Evolutionary conservation across 2,113 vertebrate genomes (phyloP), one percentile per base, ranked within the genome.

Genomic region (Rhombomys opimus): DNA sequence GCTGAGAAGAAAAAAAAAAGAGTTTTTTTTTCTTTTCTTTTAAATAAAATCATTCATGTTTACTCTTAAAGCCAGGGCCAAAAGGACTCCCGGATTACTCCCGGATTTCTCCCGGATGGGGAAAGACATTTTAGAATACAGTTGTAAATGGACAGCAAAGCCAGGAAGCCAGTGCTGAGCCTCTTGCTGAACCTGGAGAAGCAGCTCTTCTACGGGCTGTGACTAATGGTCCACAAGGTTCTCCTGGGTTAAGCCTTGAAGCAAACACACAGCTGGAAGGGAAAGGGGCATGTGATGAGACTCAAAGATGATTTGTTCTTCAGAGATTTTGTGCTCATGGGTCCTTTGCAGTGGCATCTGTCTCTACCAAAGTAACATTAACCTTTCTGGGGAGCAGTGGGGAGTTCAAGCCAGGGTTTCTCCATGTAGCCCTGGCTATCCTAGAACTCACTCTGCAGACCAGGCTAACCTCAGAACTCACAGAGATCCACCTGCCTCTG

Each of bases 121-220:
- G n/a, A 94, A 97, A 68, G 8, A 22, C 59, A 94, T 93, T 87
- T 95, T 80, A 94, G 95, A 95, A 88, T 67, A 27, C 70, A 95
- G 50, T 78, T 46, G 35, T 85, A 73, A 95, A 17, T 80, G 27
- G 52, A 77, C 25, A 22, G n/a, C 50, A 90, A 73, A 87, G 30
- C 27, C 25, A 32, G 27, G 80, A 95, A 81, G 65, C 80, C 61
- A 68, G 75, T 76, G 14, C 41, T 75, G 38, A 86, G 25, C 1
- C 18, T 65, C 63, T 11, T 6, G 30, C 6, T 5, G 38, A 95
- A 30, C 90, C 65, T 73, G 7, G 0, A 46, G 70, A 4, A 35
- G 85, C 22, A 61, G 12, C 76, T 52, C 93, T 46, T 88, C 94
- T 92, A 84, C 52, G 46, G 41, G 77, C 57, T 27, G 11, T 35